phyloP scores from a whole-genome alignment of 2,797 vertebrate genomes.

The Lagodon rhomboides region DNA sequence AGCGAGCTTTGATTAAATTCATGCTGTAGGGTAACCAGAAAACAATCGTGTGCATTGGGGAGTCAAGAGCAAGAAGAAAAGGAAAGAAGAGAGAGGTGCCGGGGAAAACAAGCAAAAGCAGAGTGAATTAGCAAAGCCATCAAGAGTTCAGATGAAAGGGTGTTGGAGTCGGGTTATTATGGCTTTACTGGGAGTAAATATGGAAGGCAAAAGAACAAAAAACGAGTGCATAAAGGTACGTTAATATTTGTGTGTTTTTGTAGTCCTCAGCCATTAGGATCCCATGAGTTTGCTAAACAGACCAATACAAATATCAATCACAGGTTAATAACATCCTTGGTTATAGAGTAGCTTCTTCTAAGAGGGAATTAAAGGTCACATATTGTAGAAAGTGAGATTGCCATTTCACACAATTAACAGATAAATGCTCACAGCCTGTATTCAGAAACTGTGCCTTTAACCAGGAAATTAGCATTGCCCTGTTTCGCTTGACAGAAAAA shows the following conservation, averaged over 20 bases:
- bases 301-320: constrained; percentile 65
- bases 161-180: constrained; percentile 26
- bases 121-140: constrained; percentile 43
- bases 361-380: background rate
- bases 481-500: no score
- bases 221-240: background rate
- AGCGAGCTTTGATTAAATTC: constrained; percentile 80
- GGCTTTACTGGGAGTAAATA: constrained; percentile 28
- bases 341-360: constrained; percentile 45
- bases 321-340: constrained; percentile 48
- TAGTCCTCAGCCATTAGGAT: constrained; percentile 21
- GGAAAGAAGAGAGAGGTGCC: background rate
- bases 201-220: constrained; percentile 10
- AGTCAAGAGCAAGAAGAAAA: constrained; percentile 39
- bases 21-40: constrained; percentile 69
- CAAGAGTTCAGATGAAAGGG: constrained; percentile 1
- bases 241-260: constrained; percentile 7
- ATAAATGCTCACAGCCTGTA: no score
- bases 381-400: no score
- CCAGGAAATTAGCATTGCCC: no score
- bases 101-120: constrained; percentile 37
- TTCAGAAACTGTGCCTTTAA: no score
- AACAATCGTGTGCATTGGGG: constrained; percentile 68
- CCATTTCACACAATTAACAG: no score
- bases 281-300: constrained; percentile 25